Evolutionary conservation across 2,113 vertebrate species (phyloP), one percentile per base, ranked within the genome.

Genomic region (Tautogolabrus adspersus): DNA sequence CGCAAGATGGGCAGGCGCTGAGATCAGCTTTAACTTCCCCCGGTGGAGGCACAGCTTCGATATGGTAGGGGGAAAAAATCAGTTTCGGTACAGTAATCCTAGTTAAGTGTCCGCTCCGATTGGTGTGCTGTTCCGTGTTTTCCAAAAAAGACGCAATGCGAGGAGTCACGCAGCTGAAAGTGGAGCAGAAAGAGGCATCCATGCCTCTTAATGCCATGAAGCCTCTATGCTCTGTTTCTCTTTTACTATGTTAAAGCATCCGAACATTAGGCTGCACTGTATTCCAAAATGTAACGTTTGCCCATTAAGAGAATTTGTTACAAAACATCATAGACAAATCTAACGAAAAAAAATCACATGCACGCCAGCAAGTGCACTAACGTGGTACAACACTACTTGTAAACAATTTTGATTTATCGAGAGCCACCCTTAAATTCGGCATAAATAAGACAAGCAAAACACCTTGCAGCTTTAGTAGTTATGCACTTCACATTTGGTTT

Each of bases 21-120:
- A 93, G 82, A 83, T 68, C 77, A 81, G 91, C 92, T 90, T 72
- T 74, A 90, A 90, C 89, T 86, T 89, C 88, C 84, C 72, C 64
- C 77, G 77, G 83, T 87, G 92, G 91, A 90, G 87, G 89, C 93
- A 92, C 90, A 77, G 90, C 92, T 87, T 86, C 87, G 92, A 94
- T 34, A 96, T 96, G 95, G 95, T 96, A 95, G 87, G 91, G 89
- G 78, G 30, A 34, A 34, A 46, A 68, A 74, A 49, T 77, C 71
- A 34, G 62, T 66, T 84, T 79, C 85, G 90, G 92, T 89, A 75
- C 76, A 73, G 55, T 75, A 67, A 79, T 74, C n/a, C 72, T 76
- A 75, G 71, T 81, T 21, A 21, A 37, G 55, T 59, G 66, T 66
- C 16, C 49, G 47, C 72, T 80, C 72, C 82, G 81, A 58, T 63